Percentiles rank a stretch among this genome's conserved stretches.
These are phyloP conservation scores for Tetramorium simillimum DNA, from an alignment of 1,140 invertebrate genomes.

Conservation along the genomic window DNA sequence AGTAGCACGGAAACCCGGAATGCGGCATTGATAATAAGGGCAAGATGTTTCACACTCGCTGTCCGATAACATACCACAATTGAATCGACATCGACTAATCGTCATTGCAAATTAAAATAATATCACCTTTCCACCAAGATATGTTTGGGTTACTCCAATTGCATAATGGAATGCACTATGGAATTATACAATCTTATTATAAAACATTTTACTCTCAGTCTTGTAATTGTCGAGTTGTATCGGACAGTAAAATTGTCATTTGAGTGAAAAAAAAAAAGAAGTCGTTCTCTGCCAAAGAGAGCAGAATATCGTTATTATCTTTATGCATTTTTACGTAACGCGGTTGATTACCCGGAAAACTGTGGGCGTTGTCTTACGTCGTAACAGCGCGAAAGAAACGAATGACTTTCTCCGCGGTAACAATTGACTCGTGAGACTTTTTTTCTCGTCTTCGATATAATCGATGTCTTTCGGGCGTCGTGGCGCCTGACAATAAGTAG, in stretches of 20 bases:
- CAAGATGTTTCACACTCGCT: not conserved
- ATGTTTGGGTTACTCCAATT: not conserved
- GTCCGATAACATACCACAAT: not conserved
- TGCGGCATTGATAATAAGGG: not conserved
- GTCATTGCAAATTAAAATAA: not conserved
- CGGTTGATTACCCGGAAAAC: slow-evolving; percentile 27
- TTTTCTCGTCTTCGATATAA: slow-evolving; percentile 63
- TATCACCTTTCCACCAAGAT: not conserved
- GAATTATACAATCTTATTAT: not conserved
- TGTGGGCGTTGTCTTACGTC: slow-evolving; percentile 37
- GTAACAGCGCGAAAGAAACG: slow-evolving; percentile 10
- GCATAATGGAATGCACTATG: not conserved
- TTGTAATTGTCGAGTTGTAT: not conserved
- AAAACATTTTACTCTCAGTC: not conserved
- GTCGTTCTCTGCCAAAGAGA: not conserved
- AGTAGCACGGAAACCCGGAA: not conserved
- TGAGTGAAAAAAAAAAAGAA: slow-evolving; percentile 4
- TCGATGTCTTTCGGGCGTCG: slow-evolving; percentile 59
- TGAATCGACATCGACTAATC: not conserved
- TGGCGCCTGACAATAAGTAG: slow-evolving; percentile 37
- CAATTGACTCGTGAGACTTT: slow-evolving; percentile 44
- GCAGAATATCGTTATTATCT: slow-evolving; percentile 15
- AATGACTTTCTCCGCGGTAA: slow-evolving; percentile 62
- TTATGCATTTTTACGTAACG: slow-evolving; percentile 48
- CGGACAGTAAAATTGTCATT: not conserved